Conservation (phyloP, 2,113 vertebrate species). For the cattle (Bos taurus) region ARS-UCD2.0 NC_037339.1:23345501-23346000, state of each 20-base stretch:
- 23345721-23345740: rapidly evolving
- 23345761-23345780: not conserved
- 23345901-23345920: not conserved
- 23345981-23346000: not conserved
- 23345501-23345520: not conserved
- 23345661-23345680: not conserved
- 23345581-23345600: not conserved
- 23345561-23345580: not conserved
- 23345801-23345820: not conserved
- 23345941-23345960: not conserved
- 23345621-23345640: not conserved
- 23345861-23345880: not conserved
- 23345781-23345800: not conserved
- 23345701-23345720: not conserved
- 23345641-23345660: not conserved
- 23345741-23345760: not conserved
- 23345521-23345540: not conserved
- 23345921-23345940: not conserved
- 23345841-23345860: not conserved
- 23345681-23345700: not conserved
- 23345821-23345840: not conserved
- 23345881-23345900: not conserved
- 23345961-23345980: not conserved
- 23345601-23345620: not conserved
- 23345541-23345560: not conserved